Conservation (phyloP, 1,140 invertebrate genomes). For the Drosophila hydei region DNA sequence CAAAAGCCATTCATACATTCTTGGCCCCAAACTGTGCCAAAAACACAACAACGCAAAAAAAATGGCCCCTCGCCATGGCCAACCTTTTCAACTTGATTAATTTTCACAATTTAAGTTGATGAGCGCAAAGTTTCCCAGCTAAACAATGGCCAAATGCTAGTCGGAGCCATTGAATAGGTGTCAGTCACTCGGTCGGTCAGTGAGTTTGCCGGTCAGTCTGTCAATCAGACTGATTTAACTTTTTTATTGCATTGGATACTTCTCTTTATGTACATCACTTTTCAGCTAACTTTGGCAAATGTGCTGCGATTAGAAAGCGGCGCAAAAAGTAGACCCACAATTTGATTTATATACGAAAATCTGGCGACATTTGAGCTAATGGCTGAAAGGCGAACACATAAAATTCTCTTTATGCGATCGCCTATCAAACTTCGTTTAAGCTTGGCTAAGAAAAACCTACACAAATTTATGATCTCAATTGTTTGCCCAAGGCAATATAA, state of each 20-base stretch:
- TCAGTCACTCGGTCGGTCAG: constrained; percentile 10
- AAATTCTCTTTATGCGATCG: neutral
- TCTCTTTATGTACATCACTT: constrained; percentile 31
- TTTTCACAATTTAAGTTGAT: constrained; percentile 81
- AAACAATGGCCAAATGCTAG: constrained; percentile 36
- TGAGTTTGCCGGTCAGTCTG: constrained; percentile 6
- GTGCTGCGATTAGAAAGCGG: constrained; percentile 63
- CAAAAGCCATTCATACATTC: constrained; percentile 51
- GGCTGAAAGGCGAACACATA: neutral
- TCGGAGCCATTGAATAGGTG: constrained; percentile 8
- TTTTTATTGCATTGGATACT: constrained; percentile 34
- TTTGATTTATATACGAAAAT: constrained; percentile 66
- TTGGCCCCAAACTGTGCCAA: constrained; percentile 5
- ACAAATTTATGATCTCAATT: neutral
- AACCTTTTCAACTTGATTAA: constrained; percentile 81
- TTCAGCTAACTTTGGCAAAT: constrained; percentile 62
- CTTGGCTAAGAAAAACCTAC: no score
- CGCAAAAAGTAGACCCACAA: constrained; percentile 17
- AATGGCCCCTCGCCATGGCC: constrained; percentile 18
- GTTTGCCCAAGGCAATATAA: no score
- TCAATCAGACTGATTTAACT: constrained; percentile 34
- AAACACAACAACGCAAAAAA: neutral
- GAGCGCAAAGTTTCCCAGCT: constrained; percentile 59
- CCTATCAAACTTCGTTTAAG: neutral
- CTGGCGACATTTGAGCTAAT: constrained; percentile 32